A percentile compares a stretch with the other conserved stretches of the same genome.
phyloP scores from a whole-genome alignment of 2,113 vertebrate species.

The Anguilla japonica region DNA sequence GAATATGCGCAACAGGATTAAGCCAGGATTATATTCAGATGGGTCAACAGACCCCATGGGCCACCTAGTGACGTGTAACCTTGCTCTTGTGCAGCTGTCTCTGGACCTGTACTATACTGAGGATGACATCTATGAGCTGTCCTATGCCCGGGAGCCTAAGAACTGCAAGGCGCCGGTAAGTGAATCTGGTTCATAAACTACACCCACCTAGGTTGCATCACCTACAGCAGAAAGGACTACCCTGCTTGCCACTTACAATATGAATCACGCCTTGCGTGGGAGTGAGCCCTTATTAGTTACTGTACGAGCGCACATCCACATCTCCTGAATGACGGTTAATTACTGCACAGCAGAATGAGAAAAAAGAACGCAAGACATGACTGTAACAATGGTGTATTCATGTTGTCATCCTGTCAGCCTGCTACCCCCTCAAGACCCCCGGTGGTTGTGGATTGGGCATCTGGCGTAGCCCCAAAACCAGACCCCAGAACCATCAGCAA shows the following conservation, averaged over 20 bases:
- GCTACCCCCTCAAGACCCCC: constrained; percentile 87
- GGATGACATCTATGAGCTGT: constrained; percentile 96
- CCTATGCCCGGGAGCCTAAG: constrained; percentile 88
- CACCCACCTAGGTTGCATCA: not conserved
- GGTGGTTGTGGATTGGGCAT: constrained; percentile 90
- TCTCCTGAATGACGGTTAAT: not conserved
- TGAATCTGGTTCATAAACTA: constrained; percentile 9
- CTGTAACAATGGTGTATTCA: constrained; percentile 27
- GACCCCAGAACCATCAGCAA: constrained; percentile 95
- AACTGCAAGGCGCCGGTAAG: constrained; percentile 87
- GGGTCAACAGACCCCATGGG: too few relatives aligned
- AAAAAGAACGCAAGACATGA: not conserved
- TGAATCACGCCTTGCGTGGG: not conserved
- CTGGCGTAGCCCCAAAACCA: constrained; percentile 88
- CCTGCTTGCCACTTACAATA: not conserved
- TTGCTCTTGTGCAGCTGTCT: constrained; percentile 74
- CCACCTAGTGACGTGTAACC: constrained; percentile 1
- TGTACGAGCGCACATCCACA: not conserved
- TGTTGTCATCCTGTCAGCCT: constrained; percentile 68
- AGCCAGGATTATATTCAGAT: too few relatives aligned
- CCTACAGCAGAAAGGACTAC: not conserved
- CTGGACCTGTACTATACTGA: constrained; percentile 94
- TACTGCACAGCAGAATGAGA: not conserved
- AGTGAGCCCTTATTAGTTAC: not conserved
- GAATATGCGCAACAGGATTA: too few relatives aligned